Conservation (phyloP, 2,113 vertebrate species). For the Cryptotis parvus region DNA sequence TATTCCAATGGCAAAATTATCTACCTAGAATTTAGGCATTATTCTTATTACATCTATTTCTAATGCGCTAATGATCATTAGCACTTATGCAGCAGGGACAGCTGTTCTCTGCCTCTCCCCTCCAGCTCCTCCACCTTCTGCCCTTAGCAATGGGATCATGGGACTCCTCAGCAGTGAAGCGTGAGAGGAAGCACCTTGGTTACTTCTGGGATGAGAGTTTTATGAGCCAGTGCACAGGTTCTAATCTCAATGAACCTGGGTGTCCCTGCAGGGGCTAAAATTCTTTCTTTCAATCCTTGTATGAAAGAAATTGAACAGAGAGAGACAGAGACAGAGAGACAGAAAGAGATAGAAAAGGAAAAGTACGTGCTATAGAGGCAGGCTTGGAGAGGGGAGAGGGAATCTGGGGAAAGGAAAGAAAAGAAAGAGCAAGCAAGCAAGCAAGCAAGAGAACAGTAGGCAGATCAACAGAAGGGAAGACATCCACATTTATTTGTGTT, state of each 20-base stretch:
- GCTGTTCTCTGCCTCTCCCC: not conserved
- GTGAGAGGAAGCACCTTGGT: not conserved
- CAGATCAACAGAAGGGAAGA: not conserved
- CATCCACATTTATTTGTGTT: not conserved
- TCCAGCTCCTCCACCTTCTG: fast-evolving
- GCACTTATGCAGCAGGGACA: too few relatives aligned
- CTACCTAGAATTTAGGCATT: not conserved
- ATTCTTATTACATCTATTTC: not conserved
- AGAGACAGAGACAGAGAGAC: too few relatives aligned
- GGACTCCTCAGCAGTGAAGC: too few relatives aligned
- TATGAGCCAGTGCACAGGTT: too few relatives aligned
- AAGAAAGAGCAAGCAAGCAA: too few relatives aligned
- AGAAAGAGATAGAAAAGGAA: too few relatives aligned
- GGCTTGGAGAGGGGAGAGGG: too few relatives aligned
- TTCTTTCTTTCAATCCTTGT: not conserved
- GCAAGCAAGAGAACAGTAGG: too few relatives aligned
- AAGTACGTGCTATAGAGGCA: too few relatives aligned
- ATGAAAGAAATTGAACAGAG: not conserved
- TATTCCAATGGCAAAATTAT: not conserved
- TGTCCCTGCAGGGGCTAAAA: not conserved
- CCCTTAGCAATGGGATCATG: not conserved
- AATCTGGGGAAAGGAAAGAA: too few relatives aligned
- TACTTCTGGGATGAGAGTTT: not conserved
- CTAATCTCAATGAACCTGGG: not conserved
- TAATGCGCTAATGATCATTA: not conserved